Percentiles rank a stretch among this genome's conserved stretches.
phyloP scores from a whole-genome alignment of 1,140 invertebrate species.

The Kradibia gibbosae region DNA sequence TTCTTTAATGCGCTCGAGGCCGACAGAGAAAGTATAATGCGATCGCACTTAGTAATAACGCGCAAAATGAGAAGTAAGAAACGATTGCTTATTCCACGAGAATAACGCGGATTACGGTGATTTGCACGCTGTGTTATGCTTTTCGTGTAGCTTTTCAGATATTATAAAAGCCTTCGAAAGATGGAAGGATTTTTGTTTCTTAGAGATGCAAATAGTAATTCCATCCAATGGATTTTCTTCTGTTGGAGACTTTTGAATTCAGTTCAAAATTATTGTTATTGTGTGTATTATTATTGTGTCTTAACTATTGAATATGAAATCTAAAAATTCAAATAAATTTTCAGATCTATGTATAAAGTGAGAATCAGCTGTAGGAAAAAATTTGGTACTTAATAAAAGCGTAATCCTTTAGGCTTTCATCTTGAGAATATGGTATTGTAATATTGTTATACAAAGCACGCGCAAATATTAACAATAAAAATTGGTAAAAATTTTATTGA shows the following conservation, averaged over 20 bases:
- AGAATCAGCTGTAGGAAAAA: not conserved
- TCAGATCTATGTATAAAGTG: not conserved
- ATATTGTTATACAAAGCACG: too few relatives aligned
- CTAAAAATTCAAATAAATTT: not conserved
- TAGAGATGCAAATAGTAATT: slow-evolving; percentile 32
- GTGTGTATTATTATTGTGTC: not conserved
- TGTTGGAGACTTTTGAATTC: not conserved
- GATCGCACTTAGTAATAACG: slow-evolving; percentile 51
- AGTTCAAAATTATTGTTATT: not conserved
- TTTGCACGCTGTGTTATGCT: slow-evolving; percentile 39
- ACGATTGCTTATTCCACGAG: slow-evolving; percentile 60
- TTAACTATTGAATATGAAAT: not conserved
- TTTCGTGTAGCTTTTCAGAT: not conserved
- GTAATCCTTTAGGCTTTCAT: too few relatives aligned
- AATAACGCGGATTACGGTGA: slow-evolving; percentile 58
- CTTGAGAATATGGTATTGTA: too few relatives aligned
- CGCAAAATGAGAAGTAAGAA: slow-evolving; percentile 52
- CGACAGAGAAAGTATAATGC: slow-evolving; percentile 53
- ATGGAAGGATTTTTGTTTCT: slow-evolving; percentile 20
- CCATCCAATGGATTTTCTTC: slow-evolving; percentile 21
- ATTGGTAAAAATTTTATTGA: too few relatives aligned
- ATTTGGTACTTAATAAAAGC: too few relatives aligned
- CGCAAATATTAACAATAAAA: too few relatives aligned
- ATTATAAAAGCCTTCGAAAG: not conserved
- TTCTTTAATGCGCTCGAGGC: slow-evolving; percentile 56